phyloP scores from a whole-genome alignment of 2,888 invertebrate genomes.

The Pedicia rivosa region DNA sequence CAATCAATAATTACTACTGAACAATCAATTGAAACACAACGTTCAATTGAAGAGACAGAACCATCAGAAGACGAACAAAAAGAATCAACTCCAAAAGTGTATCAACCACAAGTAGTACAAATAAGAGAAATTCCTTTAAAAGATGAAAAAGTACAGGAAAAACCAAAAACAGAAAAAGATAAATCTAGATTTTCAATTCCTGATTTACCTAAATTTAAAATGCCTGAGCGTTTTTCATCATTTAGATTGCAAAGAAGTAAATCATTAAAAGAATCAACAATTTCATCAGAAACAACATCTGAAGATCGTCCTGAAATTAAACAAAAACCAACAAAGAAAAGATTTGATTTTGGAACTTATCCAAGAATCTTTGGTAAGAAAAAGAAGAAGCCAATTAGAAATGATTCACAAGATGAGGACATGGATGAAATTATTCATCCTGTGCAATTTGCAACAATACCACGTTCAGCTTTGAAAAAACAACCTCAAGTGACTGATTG shows the following conservation, averaged over 20 bases:
- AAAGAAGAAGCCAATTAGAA: conserved; percentile 10
- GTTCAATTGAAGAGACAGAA: conserved; percentile 21
- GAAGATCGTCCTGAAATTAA: conserved; percentile 33
- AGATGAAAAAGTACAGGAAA: conserved; percentile 37
- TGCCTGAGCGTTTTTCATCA: conserved; percentile 47
- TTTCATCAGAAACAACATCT: conserved; percentile 9
- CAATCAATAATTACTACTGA: too few species aligned
- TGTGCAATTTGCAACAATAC: conserved; percentile 5
- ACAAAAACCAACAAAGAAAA: conserved; percentile 36
- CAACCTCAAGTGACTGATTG: conserved; percentile 11
- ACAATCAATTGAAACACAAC: conserved; percentile 40
- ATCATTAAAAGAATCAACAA: conserved; percentile 24
- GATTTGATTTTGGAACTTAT: conserved; percentile 59
- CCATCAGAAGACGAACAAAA: too few species aligned
- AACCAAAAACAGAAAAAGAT: too few species aligned
- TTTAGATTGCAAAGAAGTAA: conserved; percentile 34
- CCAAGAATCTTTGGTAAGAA: conserved; percentile 46
- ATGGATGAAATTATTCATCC: too few species aligned
- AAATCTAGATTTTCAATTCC: conserved; percentile 32
- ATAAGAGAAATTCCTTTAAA: conserved; percentile 41
- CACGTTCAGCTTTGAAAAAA: conserved; percentile 4
- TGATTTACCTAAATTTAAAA: conserved; percentile 43
- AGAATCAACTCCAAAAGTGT: too few species aligned
- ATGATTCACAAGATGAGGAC: conserved; percentile 7
- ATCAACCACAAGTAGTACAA: conserved; percentile 32